Conservation (phyloP, 2,797 vertebrate species). For the Margarornis squamiger region DNA sequence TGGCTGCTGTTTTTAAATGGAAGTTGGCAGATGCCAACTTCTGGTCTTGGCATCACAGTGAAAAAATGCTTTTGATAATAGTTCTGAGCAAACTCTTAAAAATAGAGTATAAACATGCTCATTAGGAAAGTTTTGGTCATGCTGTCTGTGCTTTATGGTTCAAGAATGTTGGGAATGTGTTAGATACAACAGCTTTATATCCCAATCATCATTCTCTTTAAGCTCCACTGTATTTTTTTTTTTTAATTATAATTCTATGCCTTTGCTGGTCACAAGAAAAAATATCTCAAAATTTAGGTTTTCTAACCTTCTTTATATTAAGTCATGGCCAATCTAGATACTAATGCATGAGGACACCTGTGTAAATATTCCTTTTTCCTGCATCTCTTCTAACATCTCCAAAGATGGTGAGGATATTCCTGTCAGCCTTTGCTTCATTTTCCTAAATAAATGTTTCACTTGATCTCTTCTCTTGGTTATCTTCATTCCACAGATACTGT, state of each 20-base stretch:
- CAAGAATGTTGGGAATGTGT: background rate
- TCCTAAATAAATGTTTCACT: background rate
- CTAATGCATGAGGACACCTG: background rate
- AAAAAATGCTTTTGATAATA: background rate
- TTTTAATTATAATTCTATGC: background rate
- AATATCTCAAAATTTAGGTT: background rate
- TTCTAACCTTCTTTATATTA: background rate
- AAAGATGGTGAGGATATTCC: background rate
- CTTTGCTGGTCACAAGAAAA: background rate
- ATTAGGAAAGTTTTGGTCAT: background rate
- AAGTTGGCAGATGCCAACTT: background rate
- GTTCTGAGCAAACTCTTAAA: background rate
- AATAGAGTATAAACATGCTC: background rate
- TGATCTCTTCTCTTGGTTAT: background rate
- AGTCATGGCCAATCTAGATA: background rate
- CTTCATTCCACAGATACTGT: background rate
- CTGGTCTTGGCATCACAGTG: background rate
- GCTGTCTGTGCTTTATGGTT: background rate
- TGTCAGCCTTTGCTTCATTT: background rate
- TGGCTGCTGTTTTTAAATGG: background rate
- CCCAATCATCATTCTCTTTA: background rate
- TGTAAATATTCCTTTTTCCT: background rate
- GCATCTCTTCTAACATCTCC: background rate
- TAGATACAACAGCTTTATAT: background rate
- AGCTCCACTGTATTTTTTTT: background rate